These are phyloP conservation scores for Dinocampus coccinellae DNA, from an alignment of 2,888 invertebrate species.

Conservation along the genomic window DNA sequence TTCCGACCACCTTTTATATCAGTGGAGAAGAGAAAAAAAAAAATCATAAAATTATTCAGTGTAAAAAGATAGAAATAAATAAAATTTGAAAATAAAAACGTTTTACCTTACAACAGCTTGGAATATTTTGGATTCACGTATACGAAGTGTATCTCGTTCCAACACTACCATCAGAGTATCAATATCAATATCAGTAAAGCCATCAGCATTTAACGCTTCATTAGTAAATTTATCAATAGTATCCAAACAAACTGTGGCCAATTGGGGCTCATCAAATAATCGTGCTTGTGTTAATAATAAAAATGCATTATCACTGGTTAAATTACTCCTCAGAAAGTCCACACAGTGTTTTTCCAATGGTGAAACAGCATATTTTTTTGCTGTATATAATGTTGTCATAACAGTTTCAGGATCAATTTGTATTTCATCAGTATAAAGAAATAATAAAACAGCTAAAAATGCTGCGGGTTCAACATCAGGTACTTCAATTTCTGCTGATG, in stretches of 20 bases:
- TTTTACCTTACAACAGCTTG: constrained; percentile 76
- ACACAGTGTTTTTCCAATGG: constrained; percentile 87
- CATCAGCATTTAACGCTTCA: constrained; percentile 84
- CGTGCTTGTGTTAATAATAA: constrained; percentile 83
- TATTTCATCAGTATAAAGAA: constrained; percentile 86
- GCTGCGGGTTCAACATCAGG: constrained; percentile 89
- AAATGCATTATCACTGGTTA: constrained; percentile 87
- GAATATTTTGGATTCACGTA: constrained; percentile 84
- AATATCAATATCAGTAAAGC: constrained; percentile 85
- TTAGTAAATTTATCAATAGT: constrained; percentile 87
- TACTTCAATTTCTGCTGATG: constrained; percentile 80
- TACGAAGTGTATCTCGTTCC: constrained; percentile 83
- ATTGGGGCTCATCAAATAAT: constrained; percentile 85
- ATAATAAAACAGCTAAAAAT: constrained; percentile 80
- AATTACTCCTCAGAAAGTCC: constrained; percentile 80
- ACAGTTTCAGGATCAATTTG: constrained; percentile 87
- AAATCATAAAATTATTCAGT: constrained; percentile 5
- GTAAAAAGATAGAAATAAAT: constrained; percentile 21
- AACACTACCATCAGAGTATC: constrained; percentile 83
- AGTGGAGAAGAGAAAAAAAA: too few species aligned
- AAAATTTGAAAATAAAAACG: constrained; percentile 17
- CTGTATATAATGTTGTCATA: constrained; percentile 88
- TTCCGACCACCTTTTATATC: constrained; percentile 80
- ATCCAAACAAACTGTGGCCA: constrained; percentile 85
- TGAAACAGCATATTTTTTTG: constrained; percentile 89